phyloP scores from a whole-genome alignment of 1,140 invertebrate species.

The Sminthurides bifidus region DNA sequence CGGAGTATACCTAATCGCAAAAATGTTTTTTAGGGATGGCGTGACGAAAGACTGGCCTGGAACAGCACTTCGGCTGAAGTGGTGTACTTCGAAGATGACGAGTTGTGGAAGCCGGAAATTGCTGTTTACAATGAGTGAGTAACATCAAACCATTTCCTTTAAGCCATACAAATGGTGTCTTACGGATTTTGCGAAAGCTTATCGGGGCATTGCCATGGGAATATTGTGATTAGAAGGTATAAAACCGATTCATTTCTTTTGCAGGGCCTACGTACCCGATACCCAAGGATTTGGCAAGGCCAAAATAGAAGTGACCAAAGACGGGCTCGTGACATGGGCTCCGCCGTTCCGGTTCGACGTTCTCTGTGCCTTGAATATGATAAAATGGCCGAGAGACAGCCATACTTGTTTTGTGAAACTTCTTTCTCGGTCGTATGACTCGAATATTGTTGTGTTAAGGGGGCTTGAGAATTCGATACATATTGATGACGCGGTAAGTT shows the following conservation, averaged over 20 bases:
- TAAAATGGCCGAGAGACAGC: conserved; percentile 58
- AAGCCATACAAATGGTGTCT: not conserved
- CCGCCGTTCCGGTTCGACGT: conserved; percentile 53
- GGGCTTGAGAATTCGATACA: not conserved
- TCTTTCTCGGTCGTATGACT: conserved; percentile 57
- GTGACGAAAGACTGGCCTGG: conserved; percentile 29
- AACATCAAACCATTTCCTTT: not conserved
- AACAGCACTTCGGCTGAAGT: conserved; percentile 15
- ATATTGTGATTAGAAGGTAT: not conserved
- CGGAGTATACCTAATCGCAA: no score
- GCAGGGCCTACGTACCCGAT: conserved; percentile 26
- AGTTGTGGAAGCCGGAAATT: conserved; percentile 33
- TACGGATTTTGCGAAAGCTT: no score
- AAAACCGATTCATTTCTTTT: not conserved
- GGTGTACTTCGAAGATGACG: conserved; percentile 21
- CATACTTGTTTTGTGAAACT: conserved; percentile 53
- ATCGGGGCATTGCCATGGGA: no score
- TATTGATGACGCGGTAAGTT: not conserved
- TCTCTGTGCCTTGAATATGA: conserved; percentile 54
- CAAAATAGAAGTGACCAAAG: conserved; percentile 43
- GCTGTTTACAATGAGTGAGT: conserved; percentile 31
- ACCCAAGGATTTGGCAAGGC: conserved; percentile 49
- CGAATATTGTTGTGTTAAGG: conserved; percentile 45
- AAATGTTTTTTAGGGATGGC: conserved; percentile 34
- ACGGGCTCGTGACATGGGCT: conserved; percentile 53